Base-by-base conservation (phyloP, 2,888 invertebrate genomes). In the Sinodicranocentrus sp. region DNA sequence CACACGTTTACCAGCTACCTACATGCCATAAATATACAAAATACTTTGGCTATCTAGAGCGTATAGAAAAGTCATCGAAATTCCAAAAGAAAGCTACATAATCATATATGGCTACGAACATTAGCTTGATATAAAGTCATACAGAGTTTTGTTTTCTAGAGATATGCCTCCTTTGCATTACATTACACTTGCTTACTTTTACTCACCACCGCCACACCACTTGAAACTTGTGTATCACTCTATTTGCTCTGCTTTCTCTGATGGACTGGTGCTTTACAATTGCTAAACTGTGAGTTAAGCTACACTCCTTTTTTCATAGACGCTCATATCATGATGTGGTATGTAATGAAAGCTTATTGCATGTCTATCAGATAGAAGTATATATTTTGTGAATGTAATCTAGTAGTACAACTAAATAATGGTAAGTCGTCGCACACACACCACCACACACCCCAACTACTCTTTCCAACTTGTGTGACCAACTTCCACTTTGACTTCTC, bases 291-390 rank as follows among this genome's bases (percentile, higher is more conserved):
- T 33, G 33, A 19, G 57, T 21, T 15, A 26, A 61, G 61, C 23
- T 3, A 3, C 54, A 5, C 48, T 48, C 21, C 21, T 61, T 57
- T 52, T 19, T 63, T 59, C 57, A 39, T 54, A 54, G 39, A 57
- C 23, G 17, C 48, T 61, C 70, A 61, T 78, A 78, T 78, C 61
- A 70, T 78, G 78, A 48, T 67, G 77, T 77, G 78, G 78, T 78
- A 70, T 78, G 78, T 70, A 78, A 70, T 78, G 78, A 78, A 70
- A 70, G 61, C 78, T 78, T 78, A 78, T 78, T 78, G 78, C 61
- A 70, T 78, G 78, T 61, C 59, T 78, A 78, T 78, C 68, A 78
- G 77, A 68, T 67, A 68, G 68, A 65, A 2, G 2, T 10, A 48
- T 23, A 54, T 23, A 28, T 65, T 65, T 65, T n/a, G n/a, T n/a